These are phyloP conservation scores for Crotophaga sulcirostris DNA, from an alignment of 2,113 vertebrate species.

Conservation along the genomic window DNA sequence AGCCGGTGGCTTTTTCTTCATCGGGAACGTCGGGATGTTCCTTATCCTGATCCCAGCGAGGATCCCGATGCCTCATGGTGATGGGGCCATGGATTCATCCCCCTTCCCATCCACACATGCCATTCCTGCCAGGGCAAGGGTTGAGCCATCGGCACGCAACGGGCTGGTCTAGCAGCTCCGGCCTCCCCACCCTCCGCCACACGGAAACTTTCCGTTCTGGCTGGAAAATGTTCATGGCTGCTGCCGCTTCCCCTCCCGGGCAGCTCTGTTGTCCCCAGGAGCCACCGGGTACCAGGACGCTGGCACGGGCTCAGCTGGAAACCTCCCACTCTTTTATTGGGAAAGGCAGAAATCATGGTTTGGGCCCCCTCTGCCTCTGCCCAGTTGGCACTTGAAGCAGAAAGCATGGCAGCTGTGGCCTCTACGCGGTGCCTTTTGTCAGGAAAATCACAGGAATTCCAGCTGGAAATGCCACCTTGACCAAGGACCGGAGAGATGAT, in stretches of 20 bases:
- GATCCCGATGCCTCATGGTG: neutral
- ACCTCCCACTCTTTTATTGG: neutral
- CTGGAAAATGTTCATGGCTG: neutral
- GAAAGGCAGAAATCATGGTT: no score
- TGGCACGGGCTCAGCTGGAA: neutral
- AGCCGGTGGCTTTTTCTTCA: no score
- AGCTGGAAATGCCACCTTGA: neutral
- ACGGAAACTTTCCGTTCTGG: neutral
- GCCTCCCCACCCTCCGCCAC: neutral
- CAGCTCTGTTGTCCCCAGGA: neutral
- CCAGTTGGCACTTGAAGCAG: neutral
- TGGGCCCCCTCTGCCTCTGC: accelerated
- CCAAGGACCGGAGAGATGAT: neutral
- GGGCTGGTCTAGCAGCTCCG: neutral
- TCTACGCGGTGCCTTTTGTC: accelerated
- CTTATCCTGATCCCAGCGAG: neutral
- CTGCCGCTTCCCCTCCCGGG: neutral
- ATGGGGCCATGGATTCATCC: neutral
- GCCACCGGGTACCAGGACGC: neutral
- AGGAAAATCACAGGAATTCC: neutral
- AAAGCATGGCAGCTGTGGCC: neutral
- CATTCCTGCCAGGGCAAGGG: no score
- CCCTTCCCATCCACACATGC: no score
- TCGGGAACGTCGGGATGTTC: neutral
- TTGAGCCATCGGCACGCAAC: neutral